These are phyloP conservation scores for Coracopsis vasa DNA, from an alignment of 2,113 vertebrate genomes.

Conservation along the genomic window DNA sequence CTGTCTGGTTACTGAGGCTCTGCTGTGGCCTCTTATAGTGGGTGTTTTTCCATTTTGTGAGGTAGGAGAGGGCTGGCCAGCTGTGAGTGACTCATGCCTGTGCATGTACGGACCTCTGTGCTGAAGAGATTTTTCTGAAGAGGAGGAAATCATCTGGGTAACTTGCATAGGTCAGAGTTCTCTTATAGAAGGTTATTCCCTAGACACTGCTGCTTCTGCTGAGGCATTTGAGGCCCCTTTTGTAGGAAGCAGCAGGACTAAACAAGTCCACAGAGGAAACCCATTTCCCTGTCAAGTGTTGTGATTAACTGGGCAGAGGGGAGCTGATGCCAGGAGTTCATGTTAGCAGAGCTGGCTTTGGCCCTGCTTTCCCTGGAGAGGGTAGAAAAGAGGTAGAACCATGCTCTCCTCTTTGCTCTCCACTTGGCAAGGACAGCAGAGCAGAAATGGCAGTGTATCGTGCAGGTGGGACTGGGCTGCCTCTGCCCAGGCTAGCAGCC, in stretches of 20 bases:
- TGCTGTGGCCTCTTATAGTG: not conserved
- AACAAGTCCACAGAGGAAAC: not conserved
- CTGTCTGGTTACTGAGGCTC: not conserved
- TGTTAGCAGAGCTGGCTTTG: not conserved
- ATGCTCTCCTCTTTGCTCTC: not conserved
- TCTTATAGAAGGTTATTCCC: not conserved
- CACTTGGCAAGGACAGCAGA: accelerated
- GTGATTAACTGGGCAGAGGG: not conserved
- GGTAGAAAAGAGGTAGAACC: not conserved
- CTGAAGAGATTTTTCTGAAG: not conserved
- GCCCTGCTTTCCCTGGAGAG: not conserved
- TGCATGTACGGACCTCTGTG: not conserved
- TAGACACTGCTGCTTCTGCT: not conserved
- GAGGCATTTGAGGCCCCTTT: not conserved
- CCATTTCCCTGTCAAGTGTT: accelerated
- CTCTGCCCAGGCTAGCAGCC: not conserved
- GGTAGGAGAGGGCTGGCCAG: not conserved
- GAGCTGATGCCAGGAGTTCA: not conserved
- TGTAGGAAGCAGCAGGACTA: not conserved
- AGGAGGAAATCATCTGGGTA: not conserved
- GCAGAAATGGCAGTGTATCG: accelerated
- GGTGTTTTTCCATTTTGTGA: not conserved
- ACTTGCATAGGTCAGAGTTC: not conserved
- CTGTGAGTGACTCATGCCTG: conserved; percentile 14
- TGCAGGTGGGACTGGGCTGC: not conserved